Evolutionary conservation across 2,888 invertebrate genomes (phyloP).

Genomic region (Tinea trinotella): DNA sequence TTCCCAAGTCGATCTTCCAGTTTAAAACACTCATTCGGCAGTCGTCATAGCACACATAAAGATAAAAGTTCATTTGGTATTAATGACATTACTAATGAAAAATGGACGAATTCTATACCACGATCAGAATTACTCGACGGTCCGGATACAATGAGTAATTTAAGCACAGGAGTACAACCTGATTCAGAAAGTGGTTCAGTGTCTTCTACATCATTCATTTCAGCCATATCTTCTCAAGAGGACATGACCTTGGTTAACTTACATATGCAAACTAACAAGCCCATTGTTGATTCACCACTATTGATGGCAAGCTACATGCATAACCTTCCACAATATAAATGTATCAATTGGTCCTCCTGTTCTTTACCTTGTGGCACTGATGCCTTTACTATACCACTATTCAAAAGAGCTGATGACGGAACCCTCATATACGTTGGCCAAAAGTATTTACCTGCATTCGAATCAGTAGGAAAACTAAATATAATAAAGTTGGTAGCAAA

Average conservation of each 20-base stretch:
- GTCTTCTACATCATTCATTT: constrained; percentile 89
- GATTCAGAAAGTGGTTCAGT: constrained; percentile 86
- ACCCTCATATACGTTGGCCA: constrained; percentile 82
- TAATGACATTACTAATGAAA: constrained; percentile 52
- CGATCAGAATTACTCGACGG: constrained; percentile 45
- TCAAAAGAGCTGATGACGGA: constrained; percentile 82
- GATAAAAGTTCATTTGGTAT: constrained; percentile 73
- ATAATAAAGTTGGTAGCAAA: constrained; percentile 54
- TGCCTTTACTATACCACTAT: constrained; percentile 85
- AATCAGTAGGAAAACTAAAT: constrained; percentile 47
- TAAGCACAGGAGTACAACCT: constrained; percentile 59
- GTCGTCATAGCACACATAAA: constrained; percentile 56
- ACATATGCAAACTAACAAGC: constrained; percentile 92
- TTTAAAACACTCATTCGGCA: constrained; percentile 74
- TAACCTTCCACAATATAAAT: constrained; percentile 88
- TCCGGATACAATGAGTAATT: constrained; percentile 55
- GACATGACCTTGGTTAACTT: constrained; percentile 93
- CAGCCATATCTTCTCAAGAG: constrained; percentile 93
- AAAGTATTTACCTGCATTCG: constrained; percentile 58
- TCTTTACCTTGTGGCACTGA: constrained; percentile 81
- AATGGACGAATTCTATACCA: constrained; percentile 52
- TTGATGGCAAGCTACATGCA: constrained; percentile 95
- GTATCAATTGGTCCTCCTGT: constrained; percentile 83
- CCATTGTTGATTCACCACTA: constrained; percentile 93
- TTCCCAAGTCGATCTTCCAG: constrained; percentile 79